Base-by-base conservation (phyloP, 2,113 vertebrate genomes). In the Thunnus maccoyii region DNA sequence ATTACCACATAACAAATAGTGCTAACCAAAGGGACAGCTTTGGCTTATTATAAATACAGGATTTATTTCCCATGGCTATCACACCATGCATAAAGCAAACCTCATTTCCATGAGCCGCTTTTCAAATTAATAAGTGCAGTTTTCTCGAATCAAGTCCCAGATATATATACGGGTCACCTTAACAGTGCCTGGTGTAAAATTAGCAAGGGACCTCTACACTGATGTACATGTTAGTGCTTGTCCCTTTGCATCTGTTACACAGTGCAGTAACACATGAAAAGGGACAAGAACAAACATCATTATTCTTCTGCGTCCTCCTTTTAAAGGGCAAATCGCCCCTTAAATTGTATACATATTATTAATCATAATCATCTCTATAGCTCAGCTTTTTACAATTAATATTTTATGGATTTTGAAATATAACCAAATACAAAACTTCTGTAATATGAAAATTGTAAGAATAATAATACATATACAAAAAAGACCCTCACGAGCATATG, bases 51-150 rank as follows among this genome's bases (percentile, higher is more conserved):
- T 64, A 41, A 65, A 77, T 61, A 27, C 79, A 46, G 61, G 44
- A 75, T 85, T 79, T 78, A 85, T 88, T 89, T 89, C 78, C 83
- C 87, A 50, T 56, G 78, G 62, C 48, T 74, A 32, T 47, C 46
- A 62, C 32, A 22, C 44, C 18, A 32, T 32, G 55, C 73, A 61
- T 27, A 25, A 25, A 68, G 72, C 44, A 73, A 58, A 41, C 14
- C 27, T 78, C 18, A 86, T 89, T 89, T 79, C 48, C 56, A 58
- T 69, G 46, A 80, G 52, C 65, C 32, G 50, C 54, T 62, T 80
- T 44, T 55, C 13, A 77, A 72, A 85, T 73, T 8, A 79, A 48
- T 72, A 52, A 17, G 0, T 52, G 13, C 22, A 51, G 18, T 80
- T 80, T 57, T 66, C 10, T 64, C 6, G 52, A 48, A 71, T 67